Evolutionary conservation across 2,797 vertebrate genomes (phyloP), one percentile per base, ranked within the genome.

Genomic region (Cetoscarus ocellatus): DNA sequence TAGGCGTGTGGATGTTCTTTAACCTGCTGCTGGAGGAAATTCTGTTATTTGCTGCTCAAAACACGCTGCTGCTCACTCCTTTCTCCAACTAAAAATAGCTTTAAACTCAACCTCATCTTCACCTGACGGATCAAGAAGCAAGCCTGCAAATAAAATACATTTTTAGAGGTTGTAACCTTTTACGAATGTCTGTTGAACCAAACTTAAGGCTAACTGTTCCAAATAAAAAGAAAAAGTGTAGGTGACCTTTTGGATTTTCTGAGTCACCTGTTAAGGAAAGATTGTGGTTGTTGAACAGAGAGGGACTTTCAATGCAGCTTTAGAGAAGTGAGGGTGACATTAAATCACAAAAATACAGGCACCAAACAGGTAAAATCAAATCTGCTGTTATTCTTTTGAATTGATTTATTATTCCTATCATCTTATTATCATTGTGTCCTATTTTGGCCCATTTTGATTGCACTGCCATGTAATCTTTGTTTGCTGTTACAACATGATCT

Each of bases 71-170:
- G 17, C 34, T 13, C 27, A 4, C 27, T 44, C 43, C 43, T 44
- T 5, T 19, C 18, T 17, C 15, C 10, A 57, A 27, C 49, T 66
- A 56, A 69, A 86, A 69, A 68, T 65, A 45, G 35, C 60, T n/a
- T 1, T 0, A 8, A 0, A 48, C 15, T 17, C 43, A 36, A 59
- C 12, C 12, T 58, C 4, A 27, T 48, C 15, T 44, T 43, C 43
- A 76, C 48, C 76, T 77, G 52, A 39, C 17, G 34, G 57, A 67
- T 17, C 49, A 42, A 35, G 14, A 19, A 14, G 39, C 47, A 12
- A 1, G 6, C 27, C 36, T 13, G 3, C 13, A 3, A 50, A 3
- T 6, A 42, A n/a, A 35, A 42, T 7, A 35, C 18, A 7, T 34
- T 69, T 59, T 12, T 40, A 5, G 38, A 53, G 18, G 14, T 54